A percentile compares a stretch with the other conserved stretches of the same genome.
These are phyloP conservation scores for Terrapene triunguis DNA, from an alignment of 2,113 vertebrate genomes.

Conservation along the genomic window DNA sequence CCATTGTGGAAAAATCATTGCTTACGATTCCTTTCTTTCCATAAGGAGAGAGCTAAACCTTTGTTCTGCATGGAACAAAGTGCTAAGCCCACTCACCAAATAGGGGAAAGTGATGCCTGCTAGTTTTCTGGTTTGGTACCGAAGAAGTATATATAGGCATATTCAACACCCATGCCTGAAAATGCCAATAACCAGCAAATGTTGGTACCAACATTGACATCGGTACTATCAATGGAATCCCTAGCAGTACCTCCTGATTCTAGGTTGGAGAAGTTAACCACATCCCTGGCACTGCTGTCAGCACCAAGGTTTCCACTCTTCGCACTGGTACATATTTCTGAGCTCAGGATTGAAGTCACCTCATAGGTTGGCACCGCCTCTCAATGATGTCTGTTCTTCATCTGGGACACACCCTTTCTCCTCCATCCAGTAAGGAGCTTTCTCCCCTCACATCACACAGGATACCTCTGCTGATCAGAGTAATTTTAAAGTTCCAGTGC, in stretches of 20 bases:
- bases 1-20: background rate
- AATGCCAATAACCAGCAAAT: background rate
- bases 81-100: too few species aligned
- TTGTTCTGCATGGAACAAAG: too few species aligned
- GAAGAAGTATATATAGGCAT: too few species aligned
- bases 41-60: too few species aligned
- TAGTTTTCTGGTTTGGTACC: too few species aligned
- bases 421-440: background rate
- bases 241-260: background rate
- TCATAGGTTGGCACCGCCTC: background rate
- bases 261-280: background rate
- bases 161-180: background rate
- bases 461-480: background rate
- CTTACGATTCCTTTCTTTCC: background rate
- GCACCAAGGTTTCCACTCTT: background rate
- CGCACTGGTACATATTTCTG: background rate
- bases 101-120: too few species aligned
- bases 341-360: background rate
- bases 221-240: background rate
- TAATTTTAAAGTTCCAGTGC: background rate
- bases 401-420: background rate
- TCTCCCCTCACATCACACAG: background rate
- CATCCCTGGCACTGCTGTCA: background rate
- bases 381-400: background rate
- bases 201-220: background rate